Evolutionary conservation across 2,888 invertebrate species (phyloP).

Genomic region (Timandra comae): DNA sequence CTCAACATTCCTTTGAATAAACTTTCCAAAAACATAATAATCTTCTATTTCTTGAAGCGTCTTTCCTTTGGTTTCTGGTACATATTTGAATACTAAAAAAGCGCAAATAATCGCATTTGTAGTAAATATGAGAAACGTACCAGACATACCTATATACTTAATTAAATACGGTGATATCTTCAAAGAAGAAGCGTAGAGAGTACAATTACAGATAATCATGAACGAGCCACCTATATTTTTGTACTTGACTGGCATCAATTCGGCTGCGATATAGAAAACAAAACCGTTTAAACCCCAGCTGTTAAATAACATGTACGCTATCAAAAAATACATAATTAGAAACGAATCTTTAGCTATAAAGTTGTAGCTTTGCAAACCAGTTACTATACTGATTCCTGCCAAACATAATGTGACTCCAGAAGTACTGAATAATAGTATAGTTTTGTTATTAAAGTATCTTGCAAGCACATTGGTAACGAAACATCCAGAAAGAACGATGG

Average conservation of each 20-base stretch:
- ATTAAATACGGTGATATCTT: background rate
- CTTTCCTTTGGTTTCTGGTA: constrained; percentile 1
- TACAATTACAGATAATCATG: background rate
- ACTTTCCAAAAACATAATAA: background rate
- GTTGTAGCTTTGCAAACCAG: background rate
- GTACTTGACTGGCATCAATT: background rate
- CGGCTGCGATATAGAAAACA: background rate
- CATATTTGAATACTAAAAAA: background rate
- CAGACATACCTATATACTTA: background rate
- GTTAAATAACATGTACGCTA: background rate
- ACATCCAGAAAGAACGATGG: constrained; percentile 1
- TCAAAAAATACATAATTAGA: background rate
- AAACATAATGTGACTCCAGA: constrained; percentile 2
- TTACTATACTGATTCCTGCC: background rate
- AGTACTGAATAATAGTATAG: constrained; percentile 4
- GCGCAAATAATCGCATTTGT: background rate
- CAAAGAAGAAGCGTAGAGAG: background rate
- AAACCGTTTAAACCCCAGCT: background rate
- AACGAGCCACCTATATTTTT: background rate
- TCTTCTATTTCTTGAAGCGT: constrained; percentile 2
- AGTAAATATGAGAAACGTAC: background rate
- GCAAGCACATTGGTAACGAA: constrained; percentile 1
- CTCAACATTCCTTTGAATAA: background rate
- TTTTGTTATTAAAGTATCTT: constrained; percentile 6
- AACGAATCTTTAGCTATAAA: background rate